Conservation (phyloP, 1,140 invertebrate species). For the Drosophila novamexicana region DNA sequence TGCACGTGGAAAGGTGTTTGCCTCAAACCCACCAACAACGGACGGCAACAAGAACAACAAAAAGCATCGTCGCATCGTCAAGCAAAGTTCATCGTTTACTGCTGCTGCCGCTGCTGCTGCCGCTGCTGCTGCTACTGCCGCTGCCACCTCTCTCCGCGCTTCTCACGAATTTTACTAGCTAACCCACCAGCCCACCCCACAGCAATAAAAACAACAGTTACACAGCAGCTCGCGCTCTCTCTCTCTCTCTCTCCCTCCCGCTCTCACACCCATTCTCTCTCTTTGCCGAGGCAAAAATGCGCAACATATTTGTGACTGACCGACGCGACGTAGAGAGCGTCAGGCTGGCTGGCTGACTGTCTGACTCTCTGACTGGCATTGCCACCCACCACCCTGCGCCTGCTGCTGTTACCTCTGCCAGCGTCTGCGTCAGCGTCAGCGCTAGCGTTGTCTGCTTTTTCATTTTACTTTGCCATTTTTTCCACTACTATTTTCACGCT, state of each 20-base stretch:
- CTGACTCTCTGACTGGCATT: conserved; percentile 26
- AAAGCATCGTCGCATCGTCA: conserved; percentile 51
- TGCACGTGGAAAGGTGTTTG: conserved; percentile 73
- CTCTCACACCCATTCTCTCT: conserved; percentile 9
- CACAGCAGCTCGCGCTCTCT: conserved; percentile 42
- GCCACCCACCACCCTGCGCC: conserved; percentile 44
- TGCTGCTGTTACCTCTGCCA: conserved; percentile 26
- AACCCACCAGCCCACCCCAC: conserved; percentile 35
- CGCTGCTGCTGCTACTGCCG: conserved; percentile 34
- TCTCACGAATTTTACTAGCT: conserved; percentile 74
- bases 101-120: conserved; percentile 50
- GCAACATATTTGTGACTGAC: conserved; percentile 80
- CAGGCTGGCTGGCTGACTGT: conserved; percentile 28
- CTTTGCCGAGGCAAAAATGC: conserved; percentile 57
- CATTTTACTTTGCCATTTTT: conserved; percentile 66
- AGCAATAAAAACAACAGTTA: conserved; percentile 74
- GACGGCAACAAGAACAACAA: conserved; percentile 46
- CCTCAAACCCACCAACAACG: conserved; percentile 51
- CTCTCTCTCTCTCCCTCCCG: conserved; percentile 11
- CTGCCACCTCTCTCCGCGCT: conserved; percentile 42
- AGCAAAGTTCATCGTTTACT: conserved; percentile 81
- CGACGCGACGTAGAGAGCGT: conserved; percentile 47
- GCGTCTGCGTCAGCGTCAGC: conserved; percentile 38
- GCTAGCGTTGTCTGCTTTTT: conserved; percentile 53
- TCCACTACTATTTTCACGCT: conserved; percentile 79